A percentile compares a stretch with the other conserved stretches of the same genome.
These are phyloP conservation scores for Phaenicophaeus curvirostris DNA, from an alignment of 2,797 vertebrate genomes.

Conservation along the genomic window DNA sequence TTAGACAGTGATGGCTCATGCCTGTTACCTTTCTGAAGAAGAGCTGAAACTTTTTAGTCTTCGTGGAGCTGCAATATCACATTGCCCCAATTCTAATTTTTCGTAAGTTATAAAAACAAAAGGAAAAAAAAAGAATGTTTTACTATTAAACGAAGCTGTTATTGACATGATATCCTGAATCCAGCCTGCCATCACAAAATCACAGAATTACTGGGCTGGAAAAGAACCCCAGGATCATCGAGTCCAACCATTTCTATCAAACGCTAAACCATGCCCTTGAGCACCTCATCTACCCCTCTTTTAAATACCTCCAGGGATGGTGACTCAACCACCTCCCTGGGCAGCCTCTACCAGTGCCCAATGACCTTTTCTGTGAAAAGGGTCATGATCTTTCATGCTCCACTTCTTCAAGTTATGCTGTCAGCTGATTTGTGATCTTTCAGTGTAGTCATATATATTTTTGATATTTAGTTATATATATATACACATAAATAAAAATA, in stretches of 20 bases:
- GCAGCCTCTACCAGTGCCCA: too few relatives aligned
- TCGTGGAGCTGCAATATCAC: slow-evolving; percentile 79
- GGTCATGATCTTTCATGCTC: not conserved
- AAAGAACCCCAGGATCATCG: too few relatives aligned
- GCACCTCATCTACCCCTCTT: too few relatives aligned
- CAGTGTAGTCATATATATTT: not conserved
- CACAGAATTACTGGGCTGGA: too few relatives aligned
- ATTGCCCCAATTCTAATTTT: slow-evolving; percentile 82
- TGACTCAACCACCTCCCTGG: too few relatives aligned
- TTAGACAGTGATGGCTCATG: slow-evolving; percentile 84
- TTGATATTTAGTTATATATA: not conserved
- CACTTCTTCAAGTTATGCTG: not conserved
- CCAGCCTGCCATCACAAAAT: not conserved
- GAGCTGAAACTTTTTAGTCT: slow-evolving; percentile 77
- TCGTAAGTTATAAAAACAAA: slow-evolving; percentile 75
- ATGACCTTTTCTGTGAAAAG: not conserved
- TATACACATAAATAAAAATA: not conserved
- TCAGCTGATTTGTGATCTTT: not conserved
- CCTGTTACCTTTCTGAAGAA: slow-evolving; percentile 79
- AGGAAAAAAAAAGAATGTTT: not conserved
- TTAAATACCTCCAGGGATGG: too few relatives aligned
- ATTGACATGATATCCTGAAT: not conserved
- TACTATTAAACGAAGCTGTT: not conserved
- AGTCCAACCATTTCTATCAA: too few relatives aligned
- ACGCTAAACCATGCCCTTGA: too few relatives aligned